Conservation (phyloP, 2,888 invertebrate species). For the Ennomos erosarius region DNA sequence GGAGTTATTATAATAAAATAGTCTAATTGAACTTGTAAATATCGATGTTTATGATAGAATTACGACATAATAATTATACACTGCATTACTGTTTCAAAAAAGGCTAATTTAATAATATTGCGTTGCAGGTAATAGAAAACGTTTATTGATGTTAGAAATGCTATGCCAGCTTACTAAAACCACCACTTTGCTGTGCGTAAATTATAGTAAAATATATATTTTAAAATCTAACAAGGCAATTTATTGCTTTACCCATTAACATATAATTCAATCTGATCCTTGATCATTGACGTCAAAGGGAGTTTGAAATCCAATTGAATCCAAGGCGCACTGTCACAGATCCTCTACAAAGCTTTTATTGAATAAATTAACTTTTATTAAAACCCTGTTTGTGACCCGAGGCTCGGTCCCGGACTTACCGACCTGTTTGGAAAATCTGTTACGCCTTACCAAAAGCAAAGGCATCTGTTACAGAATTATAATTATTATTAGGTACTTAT, state of each 20-base stretch:
- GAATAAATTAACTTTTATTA: conserved; percentile 82
- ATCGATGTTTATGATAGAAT: too few species aligned
- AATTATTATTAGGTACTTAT: too few species aligned
- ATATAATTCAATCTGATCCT: conserved; percentile 34
- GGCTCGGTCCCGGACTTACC: conserved; percentile 57
- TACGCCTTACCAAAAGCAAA: conserved; percentile 42
- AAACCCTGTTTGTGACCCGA: conserved; percentile 72
- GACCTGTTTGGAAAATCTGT: conserved; percentile 64
- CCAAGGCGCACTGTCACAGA: conserved; percentile 42
- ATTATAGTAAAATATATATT: neutral
- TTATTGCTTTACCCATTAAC: conserved; percentile 42
- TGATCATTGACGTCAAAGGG: conserved; percentile 51
- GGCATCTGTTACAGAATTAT: neutral
- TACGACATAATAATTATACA: too few species aligned
- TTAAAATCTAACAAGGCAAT: neutral
- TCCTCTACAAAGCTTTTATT: conserved; percentile 68
- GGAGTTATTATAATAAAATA: too few species aligned
- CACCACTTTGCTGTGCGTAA: too few species aligned
- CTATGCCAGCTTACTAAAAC: too few species aligned
- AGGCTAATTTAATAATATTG: too few species aligned
- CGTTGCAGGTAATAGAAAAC: too few species aligned
- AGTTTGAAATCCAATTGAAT: conserved; percentile 52
- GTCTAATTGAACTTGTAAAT: too few species aligned
- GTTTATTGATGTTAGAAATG: too few species aligned
- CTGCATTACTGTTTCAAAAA: too few species aligned